These are phyloP conservation scores for Ptychobarbus kaznakovi DNA, from an alignment of 2,797 vertebrate genomes.

Conservation along the genomic window DNA sequence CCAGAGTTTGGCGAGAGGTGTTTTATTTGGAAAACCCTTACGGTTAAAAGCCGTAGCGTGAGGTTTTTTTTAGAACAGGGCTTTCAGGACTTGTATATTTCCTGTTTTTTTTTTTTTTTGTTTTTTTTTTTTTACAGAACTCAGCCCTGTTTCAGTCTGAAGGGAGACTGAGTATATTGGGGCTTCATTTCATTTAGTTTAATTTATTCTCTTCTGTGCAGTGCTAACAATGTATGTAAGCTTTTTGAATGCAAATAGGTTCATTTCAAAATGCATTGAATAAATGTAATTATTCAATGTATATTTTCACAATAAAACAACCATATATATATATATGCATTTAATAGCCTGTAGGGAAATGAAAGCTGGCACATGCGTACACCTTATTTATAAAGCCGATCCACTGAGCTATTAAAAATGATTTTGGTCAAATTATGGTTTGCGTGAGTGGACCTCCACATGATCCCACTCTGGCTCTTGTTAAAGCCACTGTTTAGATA, in stretches of 20 bases:
- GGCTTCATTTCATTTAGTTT: neutral
- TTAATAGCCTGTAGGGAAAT: conserved; percentile 58
- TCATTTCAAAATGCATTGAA: too few species aligned
- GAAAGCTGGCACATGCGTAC: conserved; percentile 65
- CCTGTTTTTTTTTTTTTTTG: too few species aligned
- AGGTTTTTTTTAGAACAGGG: conserved; percentile 26
- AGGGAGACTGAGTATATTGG: conserved; percentile 3
- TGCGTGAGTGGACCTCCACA: conserved; percentile 69
- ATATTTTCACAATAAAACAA: neutral
- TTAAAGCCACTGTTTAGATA: conserved; percentile 64
- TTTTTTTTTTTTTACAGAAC: neutral
- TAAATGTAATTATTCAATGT: neutral
- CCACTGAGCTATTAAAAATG: conserved; percentile 75
- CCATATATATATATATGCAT: neutral
- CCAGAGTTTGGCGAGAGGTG: conserved; percentile 40
- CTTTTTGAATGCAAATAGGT: neutral
- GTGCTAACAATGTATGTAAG: neutral
- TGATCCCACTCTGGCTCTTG: conserved; percentile 34
- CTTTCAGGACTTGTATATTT: neutral
- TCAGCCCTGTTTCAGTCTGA: neutral
- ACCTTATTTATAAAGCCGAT: conserved; percentile 69
- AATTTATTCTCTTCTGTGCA: neutral
- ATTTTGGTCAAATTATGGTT: conserved; percentile 72
- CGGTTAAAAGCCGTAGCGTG: conserved; percentile 20
- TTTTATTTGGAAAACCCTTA: conserved; percentile 43